A percentile compares a stretch with the other conserved stretches of the same genome.
Evolutionary conservation across 2,113 vertebrate genomes (phyloP).

Genomic region (Gasterosteus nipponicus): DNA sequence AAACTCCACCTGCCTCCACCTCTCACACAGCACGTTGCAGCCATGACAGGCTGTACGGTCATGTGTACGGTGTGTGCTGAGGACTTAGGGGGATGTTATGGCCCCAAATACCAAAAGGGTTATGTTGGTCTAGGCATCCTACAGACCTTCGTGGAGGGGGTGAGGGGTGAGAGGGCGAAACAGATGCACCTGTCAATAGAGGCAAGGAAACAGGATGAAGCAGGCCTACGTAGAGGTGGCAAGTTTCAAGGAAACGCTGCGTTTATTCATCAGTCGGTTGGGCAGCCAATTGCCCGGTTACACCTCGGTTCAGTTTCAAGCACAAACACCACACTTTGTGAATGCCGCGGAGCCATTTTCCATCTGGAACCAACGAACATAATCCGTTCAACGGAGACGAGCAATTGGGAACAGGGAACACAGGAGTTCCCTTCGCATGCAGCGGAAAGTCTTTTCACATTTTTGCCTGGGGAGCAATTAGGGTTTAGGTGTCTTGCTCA

Average conservation of each 20-base stretch:
- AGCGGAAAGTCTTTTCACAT: too few relatives aligned
- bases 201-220: conserved; percentile 69
- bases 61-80: conserved; percentile 75
- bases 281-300: conserved; percentile 43
- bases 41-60: conserved; percentile 72
- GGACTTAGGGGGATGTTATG: conserved; percentile 74
- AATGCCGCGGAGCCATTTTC: conserved; percentile 21
- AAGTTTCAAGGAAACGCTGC: conserved; percentile 67
- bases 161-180: conserved; percentile 36
- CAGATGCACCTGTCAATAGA: conserved; percentile 82
- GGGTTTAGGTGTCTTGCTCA: too few relatives aligned
- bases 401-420: too few relatives aligned
- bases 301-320: conserved; percentile 27
- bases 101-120: conserved; percentile 71
- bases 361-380: too few relatives aligned
- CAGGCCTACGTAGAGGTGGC: conserved; percentile 42
- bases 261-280: conserved; percentile 70
- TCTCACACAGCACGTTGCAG: conserved; percentile 71
- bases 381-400: conserved; percentile 13
- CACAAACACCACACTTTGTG: conserved; percentile 15
- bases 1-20: conserved; percentile 76
- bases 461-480: too few relatives aligned
- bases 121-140: conserved; percentile 75
- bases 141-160: conserved; percentile 53
- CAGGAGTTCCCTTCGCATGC: conserved; percentile 20